A percentile compares a stretch with the other conserved stretches of the same genome.
These are phyloP conservation scores for Nineta flava DNA, from an alignment of 2,888 invertebrate genomes.

Conservation along the genomic window DNA sequence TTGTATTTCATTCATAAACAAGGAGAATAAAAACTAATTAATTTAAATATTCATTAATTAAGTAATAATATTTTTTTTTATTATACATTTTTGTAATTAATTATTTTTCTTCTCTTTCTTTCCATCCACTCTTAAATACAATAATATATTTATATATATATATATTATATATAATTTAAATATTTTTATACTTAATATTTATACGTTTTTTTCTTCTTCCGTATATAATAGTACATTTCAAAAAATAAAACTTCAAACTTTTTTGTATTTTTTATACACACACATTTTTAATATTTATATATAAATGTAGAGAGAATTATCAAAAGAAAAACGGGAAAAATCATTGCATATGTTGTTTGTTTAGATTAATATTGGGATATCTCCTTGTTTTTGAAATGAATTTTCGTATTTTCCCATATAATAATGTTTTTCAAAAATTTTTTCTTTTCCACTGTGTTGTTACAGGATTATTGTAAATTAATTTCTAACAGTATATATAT, in stretches of 20 bases:
- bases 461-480: conserved; percentile 30
- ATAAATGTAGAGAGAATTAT: too few relatives aligned
- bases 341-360: neutral
- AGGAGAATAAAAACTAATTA: neutral
- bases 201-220: too few relatives aligned
- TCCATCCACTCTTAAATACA: neutral
- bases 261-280: neutral
- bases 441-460: conserved; percentile 7
- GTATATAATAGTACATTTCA: neutral
- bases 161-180: neutral
- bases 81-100: neutral
- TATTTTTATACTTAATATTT: neutral
- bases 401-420: neutral
- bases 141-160: neutral
- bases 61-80: neutral
- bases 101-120: neutral
- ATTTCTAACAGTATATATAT: conserved; percentile 23
- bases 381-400: neutral
- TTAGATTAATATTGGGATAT: neutral
- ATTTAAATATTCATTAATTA: neutral
- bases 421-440: neutral
- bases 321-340: too few relatives aligned
- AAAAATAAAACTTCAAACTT: neutral
- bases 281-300: too few relatives aligned
- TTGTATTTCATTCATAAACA: neutral